Conservation (phyloP, 2,797 vertebrate species). For the Valencia hispanica region DNA sequence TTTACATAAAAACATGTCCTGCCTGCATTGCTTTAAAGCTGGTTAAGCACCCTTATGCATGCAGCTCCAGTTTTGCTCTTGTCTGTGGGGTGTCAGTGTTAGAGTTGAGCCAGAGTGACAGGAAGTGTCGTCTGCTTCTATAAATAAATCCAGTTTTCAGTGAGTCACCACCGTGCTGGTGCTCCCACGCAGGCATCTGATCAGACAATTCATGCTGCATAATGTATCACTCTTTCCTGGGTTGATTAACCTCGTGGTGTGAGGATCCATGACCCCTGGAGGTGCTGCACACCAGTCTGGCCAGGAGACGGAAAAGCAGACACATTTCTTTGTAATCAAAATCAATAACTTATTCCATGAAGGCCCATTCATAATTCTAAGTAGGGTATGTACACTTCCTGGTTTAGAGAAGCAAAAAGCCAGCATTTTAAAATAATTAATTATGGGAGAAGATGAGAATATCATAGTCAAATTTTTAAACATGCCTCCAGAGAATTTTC, state of each 20-base stretch:
- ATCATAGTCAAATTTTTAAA: background rate
- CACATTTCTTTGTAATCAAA: too few relatives aligned
- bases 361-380: background rate
- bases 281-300: background rate
- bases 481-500: background rate
- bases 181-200: conserved; percentile 19
- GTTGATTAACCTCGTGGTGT: background rate
- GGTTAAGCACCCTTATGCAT: background rate
- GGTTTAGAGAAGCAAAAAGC: background rate
- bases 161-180: conserved; percentile 58
- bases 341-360: too few relatives aligned
- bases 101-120: conserved; percentile 58
- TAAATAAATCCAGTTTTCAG: conserved; percentile 62
- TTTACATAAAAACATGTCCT: background rate
- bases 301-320: background rate
- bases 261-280: background rate
- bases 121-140: conserved; percentile 49
- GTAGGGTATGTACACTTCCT: background rate
- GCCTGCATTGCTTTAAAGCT: conserved; percentile 12
- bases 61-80: conserved; percentile 20
- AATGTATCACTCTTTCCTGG: conserved; percentile 3
- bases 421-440: too few relatives aligned
- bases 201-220: conserved; percentile 19
- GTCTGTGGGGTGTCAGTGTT: conserved; percentile 45
- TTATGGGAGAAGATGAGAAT: background rate